Percentiles rank a stretch among this genome's conserved stretches.
Evolutionary conservation across 2,113 vertebrate genomes (phyloP).

Genomic region (Calidris pugnax): DNA sequence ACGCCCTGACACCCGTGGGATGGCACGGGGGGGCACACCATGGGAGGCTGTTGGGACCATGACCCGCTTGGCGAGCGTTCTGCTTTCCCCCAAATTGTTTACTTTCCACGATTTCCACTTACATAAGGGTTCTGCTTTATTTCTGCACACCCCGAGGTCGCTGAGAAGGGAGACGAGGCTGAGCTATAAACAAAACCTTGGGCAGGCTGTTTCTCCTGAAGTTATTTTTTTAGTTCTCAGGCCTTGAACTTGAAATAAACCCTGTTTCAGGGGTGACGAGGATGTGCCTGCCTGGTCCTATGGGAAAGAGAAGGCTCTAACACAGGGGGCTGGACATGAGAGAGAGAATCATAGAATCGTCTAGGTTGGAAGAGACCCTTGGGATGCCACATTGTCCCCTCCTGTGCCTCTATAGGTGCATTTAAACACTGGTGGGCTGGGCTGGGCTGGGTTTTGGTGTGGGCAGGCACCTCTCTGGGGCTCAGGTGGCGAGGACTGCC

Average conservation of each 20-base stretch:
- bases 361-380: too few species aligned
- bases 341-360: too few species aligned
- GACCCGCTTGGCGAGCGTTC: background rate
- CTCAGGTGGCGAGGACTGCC: background rate
- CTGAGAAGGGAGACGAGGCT: background rate
- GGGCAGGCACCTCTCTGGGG: background rate
- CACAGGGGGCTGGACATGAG: background rate
- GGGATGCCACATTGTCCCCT: background rate
- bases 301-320: background rate
- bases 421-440: background rate
- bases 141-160: background rate
- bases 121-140: background rate
- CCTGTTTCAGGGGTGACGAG: background rate
- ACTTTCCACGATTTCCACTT: background rate
- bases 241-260: conserved; percentile 25
- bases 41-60: background rate
- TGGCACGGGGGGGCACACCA: background rate
- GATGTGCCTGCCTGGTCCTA: background rate
- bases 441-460: background rate
- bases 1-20: background rate
- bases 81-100: background rate
- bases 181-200: conserved; percentile 45
- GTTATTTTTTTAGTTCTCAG: background rate
- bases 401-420: background rate
- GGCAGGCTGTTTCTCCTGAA: background rate